phyloP scores from a whole-genome alignment of 1,140 invertebrate species.

The Sycobia sp. region DNA sequence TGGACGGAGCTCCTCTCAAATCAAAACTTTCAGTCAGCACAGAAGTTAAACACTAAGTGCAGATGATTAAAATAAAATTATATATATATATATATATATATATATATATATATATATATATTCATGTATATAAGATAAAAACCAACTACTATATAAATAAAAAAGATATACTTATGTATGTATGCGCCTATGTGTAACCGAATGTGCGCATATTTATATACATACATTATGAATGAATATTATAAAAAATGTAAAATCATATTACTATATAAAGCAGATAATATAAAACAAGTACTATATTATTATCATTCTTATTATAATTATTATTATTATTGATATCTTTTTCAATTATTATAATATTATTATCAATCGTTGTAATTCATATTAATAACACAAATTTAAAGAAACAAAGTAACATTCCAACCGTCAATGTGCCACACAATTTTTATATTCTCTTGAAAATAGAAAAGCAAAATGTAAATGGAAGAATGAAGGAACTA shows the following conservation, averaged over 20 bases:
- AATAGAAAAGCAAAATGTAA: conserved; percentile 37
- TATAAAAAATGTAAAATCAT: conserved; percentile 58
- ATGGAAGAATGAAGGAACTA: conserved; percentile 10
- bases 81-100: no score
- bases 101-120: no score
- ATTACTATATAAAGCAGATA: conserved; percentile 49
- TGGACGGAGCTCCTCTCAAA: conserved; percentile 52
- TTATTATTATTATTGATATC: conserved; percentile 35
- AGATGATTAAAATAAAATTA: conserved; percentile 39
- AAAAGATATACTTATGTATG: conserved; percentile 45
- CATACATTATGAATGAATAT: conserved; percentile 45
- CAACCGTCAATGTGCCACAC: conserved; percentile 63
- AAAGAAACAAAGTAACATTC: conserved; percentile 58
- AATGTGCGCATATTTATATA: conserved; percentile 3
- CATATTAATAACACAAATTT: conserved; percentile 40
- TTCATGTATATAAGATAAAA: conserved; percentile 33
- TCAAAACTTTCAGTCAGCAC: conserved; percentile 61
- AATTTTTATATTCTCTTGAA: conserved; percentile 62
- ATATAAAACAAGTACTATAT: conserved; percentile 56
- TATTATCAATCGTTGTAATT: conserved; percentile 49
- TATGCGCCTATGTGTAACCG: conserved; percentile 39
- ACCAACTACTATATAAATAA: conserved; percentile 57
- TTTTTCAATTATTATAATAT: conserved; percentile 30
- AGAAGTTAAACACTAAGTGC: conserved; percentile 57
- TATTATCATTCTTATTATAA: conserved; percentile 45